These are phyloP conservation scores for Magallana angulata DNA, from an alignment of 1,140 invertebrate species.

Conservation along the genomic window DNA sequence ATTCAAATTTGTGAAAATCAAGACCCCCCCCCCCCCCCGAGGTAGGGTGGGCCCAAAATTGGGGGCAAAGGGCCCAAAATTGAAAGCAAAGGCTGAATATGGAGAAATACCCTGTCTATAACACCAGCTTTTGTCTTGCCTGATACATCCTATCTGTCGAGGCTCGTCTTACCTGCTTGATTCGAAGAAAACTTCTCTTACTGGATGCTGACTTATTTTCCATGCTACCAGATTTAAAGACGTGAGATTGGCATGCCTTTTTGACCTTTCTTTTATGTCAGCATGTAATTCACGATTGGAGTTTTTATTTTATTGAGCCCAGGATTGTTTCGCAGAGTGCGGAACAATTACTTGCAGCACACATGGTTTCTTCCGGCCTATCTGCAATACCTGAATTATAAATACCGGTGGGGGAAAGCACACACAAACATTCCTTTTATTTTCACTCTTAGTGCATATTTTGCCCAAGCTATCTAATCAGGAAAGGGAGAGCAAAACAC, in stretches of 20 bases:
- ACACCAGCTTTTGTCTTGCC: neutral
- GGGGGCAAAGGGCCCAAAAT: too few relatives aligned
- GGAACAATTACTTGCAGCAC: constrained; percentile 14
- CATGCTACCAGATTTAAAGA: constrained; percentile 16
- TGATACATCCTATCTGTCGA: constrained; percentile 21
- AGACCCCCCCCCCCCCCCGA: too few relatives aligned
- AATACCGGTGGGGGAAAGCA: constrained; percentile 40
- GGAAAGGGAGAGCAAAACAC: constrained; percentile 36
- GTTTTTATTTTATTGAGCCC: constrained; percentile 42
- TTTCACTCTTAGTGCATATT: neutral
- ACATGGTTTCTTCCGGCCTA: constrained; percentile 1
- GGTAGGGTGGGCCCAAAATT: too few relatives aligned
- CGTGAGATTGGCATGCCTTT: neutral
- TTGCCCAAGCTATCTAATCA: neutral
- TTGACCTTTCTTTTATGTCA: constrained; percentile 2
- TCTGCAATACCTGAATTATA: neutral
- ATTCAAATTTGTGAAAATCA: too few relatives aligned
- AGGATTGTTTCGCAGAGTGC: constrained; percentile 9
- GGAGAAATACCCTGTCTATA: neutral
- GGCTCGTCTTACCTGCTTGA: neutral
- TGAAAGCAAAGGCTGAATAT: neutral
- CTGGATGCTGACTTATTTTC: neutral
- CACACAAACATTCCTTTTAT: constrained; percentile 15
- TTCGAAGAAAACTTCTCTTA: constrained; percentile 35
- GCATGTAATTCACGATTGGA: neutral